A percentile compares a stretch with the other conserved stretches of the same genome.
Conservation (phyloP, 2,888 invertebrate genomes). For the Apamea monoglypha region DNA sequence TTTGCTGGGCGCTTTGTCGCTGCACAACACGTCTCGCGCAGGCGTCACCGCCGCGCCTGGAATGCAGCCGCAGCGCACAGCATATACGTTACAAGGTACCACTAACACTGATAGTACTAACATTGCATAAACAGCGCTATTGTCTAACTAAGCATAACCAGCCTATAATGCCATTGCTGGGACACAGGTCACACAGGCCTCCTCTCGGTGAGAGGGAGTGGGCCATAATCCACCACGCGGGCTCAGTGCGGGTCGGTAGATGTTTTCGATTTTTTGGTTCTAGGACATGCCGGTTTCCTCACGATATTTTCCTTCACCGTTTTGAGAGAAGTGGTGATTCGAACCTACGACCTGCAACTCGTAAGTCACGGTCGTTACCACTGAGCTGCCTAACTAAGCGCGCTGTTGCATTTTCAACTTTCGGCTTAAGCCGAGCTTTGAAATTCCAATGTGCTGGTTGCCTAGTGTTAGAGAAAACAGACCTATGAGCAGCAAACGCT, state of each 20-base stretch:
- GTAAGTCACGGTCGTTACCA: too few species aligned
- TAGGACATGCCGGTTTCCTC: too few species aligned
- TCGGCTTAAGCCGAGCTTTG: too few species aligned
- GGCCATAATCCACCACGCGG: too few species aligned
- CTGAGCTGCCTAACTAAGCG: neutral
- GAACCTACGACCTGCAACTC: too few species aligned
- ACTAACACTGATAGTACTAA: neutral
- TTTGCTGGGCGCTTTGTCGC: conserved; percentile 94
- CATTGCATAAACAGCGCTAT: neutral
- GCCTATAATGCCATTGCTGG: neutral
- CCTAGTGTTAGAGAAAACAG: neutral
- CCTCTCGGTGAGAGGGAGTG: too few species aligned
- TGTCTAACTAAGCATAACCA: neutral
- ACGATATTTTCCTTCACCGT: too few species aligned
- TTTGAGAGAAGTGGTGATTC: too few species aligned
- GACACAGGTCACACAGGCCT: neutral
- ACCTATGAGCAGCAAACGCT: neutral
- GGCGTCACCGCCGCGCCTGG: conserved; percentile 93
- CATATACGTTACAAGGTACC: conserved; percentile 94
- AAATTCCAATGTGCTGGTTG: neutral
- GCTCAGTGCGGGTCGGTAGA: too few species aligned
- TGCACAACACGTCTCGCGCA: conserved; percentile 93
- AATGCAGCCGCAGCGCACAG: conserved; percentile 93
- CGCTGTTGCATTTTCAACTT: neutral
- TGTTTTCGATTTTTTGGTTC: too few species aligned